Evolutionary conservation across 2,113 vertebrate species (phyloP), one percentile per base, ranked within the genome.

Genomic region (Oreochromis aureus): DNA sequence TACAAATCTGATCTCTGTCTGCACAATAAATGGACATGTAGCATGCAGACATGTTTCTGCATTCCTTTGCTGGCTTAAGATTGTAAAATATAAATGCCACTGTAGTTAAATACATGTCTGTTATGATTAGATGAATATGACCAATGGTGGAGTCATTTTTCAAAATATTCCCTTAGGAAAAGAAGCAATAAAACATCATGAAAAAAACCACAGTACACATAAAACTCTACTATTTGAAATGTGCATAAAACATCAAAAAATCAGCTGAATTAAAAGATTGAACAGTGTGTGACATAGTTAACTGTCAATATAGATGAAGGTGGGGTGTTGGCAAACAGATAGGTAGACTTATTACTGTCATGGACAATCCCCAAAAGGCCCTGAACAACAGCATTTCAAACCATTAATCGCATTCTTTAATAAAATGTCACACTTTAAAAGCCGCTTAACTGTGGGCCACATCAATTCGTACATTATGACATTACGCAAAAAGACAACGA

Each of bases 61-160:
- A 63, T 34, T 63, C 0, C 59, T 63, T 63, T 63, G 59, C 30
- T 63, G 16, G 16, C 30, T 11, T 63, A 63, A 4, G 59, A 63
- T 34, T 63, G 30, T 63, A 34, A 0, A 63, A 34, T 34, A 63
- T 63, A 34, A 61, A 61, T 61, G 59, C 16, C 59, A 61, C 16
- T 61, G 59, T 61, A 61, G 59, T 63, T 63, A 63, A 63, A 63
- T 63, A 34, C 5, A 36, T 36, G 4, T 36, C 30, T 63, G 16
- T 34, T 63, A 63, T 11, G 19, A 34, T 63, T 63, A 36, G 2
- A 36, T 63, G 30, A 36, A 3, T 63, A 19, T 63, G 59, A 34
- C 59, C 16, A 0, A 6, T 34, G 59, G 59, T 36, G 59, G 59
- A 0, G 32, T 63, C 16, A 36, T 36, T 58, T 59, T 2, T 0